phyloP scores from a whole-genome alignment of 2,888 invertebrate genomes.

The Colletes collaris region DNA sequence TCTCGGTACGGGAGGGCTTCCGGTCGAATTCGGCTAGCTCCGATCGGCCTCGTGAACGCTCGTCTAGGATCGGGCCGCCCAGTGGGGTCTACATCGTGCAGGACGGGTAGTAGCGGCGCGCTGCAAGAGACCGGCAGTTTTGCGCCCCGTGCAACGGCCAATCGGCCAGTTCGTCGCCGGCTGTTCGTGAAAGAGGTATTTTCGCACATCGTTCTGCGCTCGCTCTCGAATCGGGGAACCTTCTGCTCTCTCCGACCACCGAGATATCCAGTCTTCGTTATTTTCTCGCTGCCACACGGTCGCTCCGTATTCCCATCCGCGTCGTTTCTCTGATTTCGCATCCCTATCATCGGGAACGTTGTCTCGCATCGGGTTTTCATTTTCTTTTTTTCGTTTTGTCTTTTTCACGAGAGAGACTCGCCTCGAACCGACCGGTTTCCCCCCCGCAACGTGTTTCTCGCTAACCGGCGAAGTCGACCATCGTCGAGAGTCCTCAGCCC shows the following conservation, averaged over 20 bases:
- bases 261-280: constrained; percentile 12
- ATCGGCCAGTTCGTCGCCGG: constrained; percentile 82
- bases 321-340: neutral
- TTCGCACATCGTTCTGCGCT: constrained; percentile 56
- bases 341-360: neutral
- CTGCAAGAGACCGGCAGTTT: constrained; percentile 64
- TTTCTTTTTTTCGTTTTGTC: neutral
- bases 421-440: neutral
- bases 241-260: constrained; percentile 30
- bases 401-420: neutral
- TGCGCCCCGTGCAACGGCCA: constrained; percentile 71
- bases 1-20: constrained; percentile 70
- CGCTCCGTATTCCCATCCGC: neutral
- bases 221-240: constrained; percentile 33
- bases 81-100: constrained; percentile 63
- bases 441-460: constrained; percentile 5
- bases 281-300: constrained; percentile 4
- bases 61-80: constrained; percentile 70
- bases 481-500: constrained; percentile 5
- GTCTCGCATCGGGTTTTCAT: too few relatives aligned
- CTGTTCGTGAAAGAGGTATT: constrained; percentile 77
- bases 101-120: constrained; percentile 71
- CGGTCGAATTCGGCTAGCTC: constrained; percentile 74
- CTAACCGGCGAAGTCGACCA: constrained; percentile 13
- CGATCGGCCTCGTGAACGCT: constrained; percentile 71